Evolutionary conservation across 1,140 invertebrate species (phyloP), one percentile per base, ranked within the genome.

Genomic region (Caenorhabditis remanei): DNA sequence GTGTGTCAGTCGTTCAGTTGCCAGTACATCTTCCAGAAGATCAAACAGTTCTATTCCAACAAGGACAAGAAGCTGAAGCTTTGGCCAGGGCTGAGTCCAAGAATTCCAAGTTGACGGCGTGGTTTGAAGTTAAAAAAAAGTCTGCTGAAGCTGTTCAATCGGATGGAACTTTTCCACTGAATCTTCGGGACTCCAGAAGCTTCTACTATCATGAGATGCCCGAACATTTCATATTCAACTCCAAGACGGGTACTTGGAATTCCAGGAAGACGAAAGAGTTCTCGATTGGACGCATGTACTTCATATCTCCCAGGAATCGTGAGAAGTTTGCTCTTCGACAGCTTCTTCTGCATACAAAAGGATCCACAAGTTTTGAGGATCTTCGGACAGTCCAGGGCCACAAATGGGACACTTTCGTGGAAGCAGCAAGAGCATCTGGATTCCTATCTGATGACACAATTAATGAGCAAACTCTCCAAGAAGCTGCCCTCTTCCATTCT

Each of bases 1-100:
- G 91, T 86, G 93, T 93, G 67, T 32, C 91, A 58, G 91, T 93
- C 75, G 41, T 92, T 14, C 92, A 94, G 67, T 92, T 94, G 53
- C 92, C 91, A 11, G 88, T 94, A 0, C 41, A 83, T 24, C 21
- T 24, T n/a, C 16, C 41, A n/a, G 21, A 4, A 14, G 46, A 24
- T 43, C 43, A 82, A 14, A 40, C 21, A n/a, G 21, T 82, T 19
- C 19, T 43, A 43, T 21, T 82, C n/a, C 75, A 82, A 13, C 41
- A n/a, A 9, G 24, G 16, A 9, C 21, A 82, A 19, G 19, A 40
- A 14, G 21, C 24, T 13, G n/a, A 40, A 13, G 75, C 43, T n/a
- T 13, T 16, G 21, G 55, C 14, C 55, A 58, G 55, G 14, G n/a
- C 14, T 82, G 19, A 13, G 40, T n/a, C 9, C 9, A 40, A 11